Base-by-base conservation (phyloP, 2,888 invertebrate genomes). In the Platycnemis pennipes region DNA sequence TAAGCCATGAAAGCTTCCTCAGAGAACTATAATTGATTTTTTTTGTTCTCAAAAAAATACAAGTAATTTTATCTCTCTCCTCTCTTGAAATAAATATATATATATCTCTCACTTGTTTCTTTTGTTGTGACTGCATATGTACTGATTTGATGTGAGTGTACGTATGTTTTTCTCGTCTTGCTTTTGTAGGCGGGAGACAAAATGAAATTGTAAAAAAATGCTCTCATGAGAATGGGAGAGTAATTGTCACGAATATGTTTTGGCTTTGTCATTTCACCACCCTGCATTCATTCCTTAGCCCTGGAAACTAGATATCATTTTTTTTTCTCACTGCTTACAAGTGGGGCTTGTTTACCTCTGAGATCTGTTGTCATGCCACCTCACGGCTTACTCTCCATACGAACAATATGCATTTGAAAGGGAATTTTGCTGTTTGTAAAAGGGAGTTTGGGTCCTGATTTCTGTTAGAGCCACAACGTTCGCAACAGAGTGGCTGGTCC, bases 141-240 rank as follows among this genome's bases (percentile, higher is more conserved):
- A 77, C 31, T 77, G 77, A 37, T 77, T 77, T 77, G 77, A 77
- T 77, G 77, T 77, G 77, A 37, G 16, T 77, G 77, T 77, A 77
- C 77, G 77, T 77, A 77, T 37, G 77, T 77, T 77, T n/a, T n/a
- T 26, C 77, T 77, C 77, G 77, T 77, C 77, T 77, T 77, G 77
- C 77, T 77, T 77, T 26, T 77, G 77, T 77, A 77, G 77, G 77
- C 77, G 77, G 77, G 77, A 77, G 77, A 37, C 37, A 13, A 77
- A 77, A 77, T 77, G 77, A 77, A 77, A 37, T 26, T 77, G 77
- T 37, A 77, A 77, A 77, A 77, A 77, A 77, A 77, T 77, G n/a
- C 11, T 37, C 77, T 37, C 77, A 37, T 77, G 37, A 77, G 37
- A 37, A 77, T 77, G 77, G 77, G 77, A 77, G 77, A 13, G 13